Evolutionary conservation across 2,113 vertebrate species (phyloP).

Genomic region (Cephalopholis sonnerati): DNA sequence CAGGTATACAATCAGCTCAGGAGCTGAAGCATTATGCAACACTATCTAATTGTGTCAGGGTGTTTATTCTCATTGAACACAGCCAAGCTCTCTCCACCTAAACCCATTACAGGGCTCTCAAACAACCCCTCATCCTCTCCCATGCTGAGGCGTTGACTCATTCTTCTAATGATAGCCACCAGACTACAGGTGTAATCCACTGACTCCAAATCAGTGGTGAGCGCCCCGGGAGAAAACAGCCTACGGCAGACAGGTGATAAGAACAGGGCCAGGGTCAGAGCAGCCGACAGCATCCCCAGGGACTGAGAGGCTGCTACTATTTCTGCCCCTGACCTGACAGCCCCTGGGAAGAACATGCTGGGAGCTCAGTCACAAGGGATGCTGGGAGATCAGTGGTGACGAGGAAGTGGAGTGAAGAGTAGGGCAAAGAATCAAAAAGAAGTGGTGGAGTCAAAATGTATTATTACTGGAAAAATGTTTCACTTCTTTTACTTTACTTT

Average conservation of each 20-base stretch:
- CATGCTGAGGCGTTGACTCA: slow-evolving; percentile 60
- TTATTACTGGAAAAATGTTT: not conserved
- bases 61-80: slow-evolving; percentile 40
- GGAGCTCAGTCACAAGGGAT: slow-evolving; percentile 74
- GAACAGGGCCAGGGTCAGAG: slow-evolving; percentile 64
- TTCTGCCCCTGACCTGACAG: slow-evolving; percentile 73
- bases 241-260: slow-evolving; percentile 64
- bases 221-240: slow-evolving; percentile 46
- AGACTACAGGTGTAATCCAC: slow-evolving; percentile 71
- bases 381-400: slow-evolving; percentile 66
- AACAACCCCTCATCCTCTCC: slow-evolving; percentile 39
- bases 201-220: slow-evolving; percentile 54
- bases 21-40: slow-evolving; percentile 39
- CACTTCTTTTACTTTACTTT: not conserved
- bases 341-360: slow-evolving; percentile 45
- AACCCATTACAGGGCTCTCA: slow-evolving; percentile 43
- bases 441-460: slow-evolving; percentile 3
- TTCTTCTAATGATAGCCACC: slow-evolving; percentile 62
- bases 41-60: slow-evolving; percentile 50
- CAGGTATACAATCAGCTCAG: slow-evolving; percentile 34
- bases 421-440: slow-evolving; percentile 27
- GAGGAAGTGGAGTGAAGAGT: slow-evolving; percentile 36
- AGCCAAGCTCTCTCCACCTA: slow-evolving; percentile 40
- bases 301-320: slow-evolving; percentile 71
- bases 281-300: slow-evolving; percentile 62